phyloP scores from a whole-genome alignment of 2,888 invertebrate species.

The Philereme vetulata region DNA sequence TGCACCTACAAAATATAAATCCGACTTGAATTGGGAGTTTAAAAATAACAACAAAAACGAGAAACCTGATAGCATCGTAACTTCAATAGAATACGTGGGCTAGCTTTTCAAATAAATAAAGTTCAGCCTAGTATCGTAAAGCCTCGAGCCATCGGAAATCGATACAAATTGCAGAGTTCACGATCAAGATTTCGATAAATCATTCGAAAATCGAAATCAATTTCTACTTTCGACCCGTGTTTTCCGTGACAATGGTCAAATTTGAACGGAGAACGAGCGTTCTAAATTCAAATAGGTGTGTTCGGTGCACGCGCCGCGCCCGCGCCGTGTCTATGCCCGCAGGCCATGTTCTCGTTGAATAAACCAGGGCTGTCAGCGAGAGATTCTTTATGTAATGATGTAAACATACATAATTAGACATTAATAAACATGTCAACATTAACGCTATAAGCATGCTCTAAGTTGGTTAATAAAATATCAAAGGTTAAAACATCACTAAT shows the following conservation, averaged over 20 bases:
- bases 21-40: no score
- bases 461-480: not conserved
- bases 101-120: constrained; percentile 31
- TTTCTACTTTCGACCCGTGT: constrained; percentile 41
- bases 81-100: constrained; percentile 21
- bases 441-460: constrained; percentile 14
- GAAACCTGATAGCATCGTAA: constrained; percentile 19
- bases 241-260: constrained; percentile 69
- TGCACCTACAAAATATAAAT: no score
- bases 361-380: constrained; percentile 36
- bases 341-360: constrained; percentile 47
- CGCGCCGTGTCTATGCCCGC: constrained; percentile 51
- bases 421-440: constrained; percentile 26
- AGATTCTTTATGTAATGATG: constrained; percentile 23
- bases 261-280: constrained; percentile 58
- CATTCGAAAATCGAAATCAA: constrained; percentile 39
- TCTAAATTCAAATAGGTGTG: constrained; percentile 64
- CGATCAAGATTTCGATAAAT: constrained; percentile 40
- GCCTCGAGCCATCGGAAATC: constrained; percentile 22
- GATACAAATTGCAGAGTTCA: constrained; percentile 39
- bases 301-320: constrained; percentile 57
- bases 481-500: not conserved
- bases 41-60: constrained; percentile 1
- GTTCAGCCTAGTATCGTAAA: constrained; percentile 24
- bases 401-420: constrained; percentile 20